Conservation (phyloP, 2,888 invertebrate genomes). For the Eilema griseolum region DNA sequence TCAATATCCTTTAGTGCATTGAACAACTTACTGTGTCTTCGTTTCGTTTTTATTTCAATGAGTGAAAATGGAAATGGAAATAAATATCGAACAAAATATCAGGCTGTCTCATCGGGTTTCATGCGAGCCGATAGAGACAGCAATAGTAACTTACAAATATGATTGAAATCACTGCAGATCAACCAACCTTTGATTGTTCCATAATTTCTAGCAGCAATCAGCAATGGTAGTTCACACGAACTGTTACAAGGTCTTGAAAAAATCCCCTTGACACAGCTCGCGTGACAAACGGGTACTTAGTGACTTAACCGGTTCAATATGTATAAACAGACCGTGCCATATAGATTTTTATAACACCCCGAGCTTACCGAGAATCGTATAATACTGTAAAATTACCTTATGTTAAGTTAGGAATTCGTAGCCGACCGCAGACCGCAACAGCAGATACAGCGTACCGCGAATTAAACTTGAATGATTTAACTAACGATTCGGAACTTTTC, state of each 20-base stretch:
- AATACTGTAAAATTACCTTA: no score
- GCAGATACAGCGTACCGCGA: no score
- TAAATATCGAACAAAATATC: no score
- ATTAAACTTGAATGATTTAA: no score
- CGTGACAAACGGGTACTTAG: conserved; percentile 49
- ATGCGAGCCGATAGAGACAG: not conserved
- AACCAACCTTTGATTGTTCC: not conserved
- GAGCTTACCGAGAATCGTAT: not conserved
- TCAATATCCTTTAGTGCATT: no score
- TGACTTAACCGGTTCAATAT: conserved; percentile 26
- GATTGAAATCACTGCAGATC: not conserved
- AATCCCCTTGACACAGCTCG: conserved; percentile 49
- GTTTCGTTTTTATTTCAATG: no score
- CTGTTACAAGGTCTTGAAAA: conserved; percentile 42
- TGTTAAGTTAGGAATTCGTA: no score
- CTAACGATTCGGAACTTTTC: no score
- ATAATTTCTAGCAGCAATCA: not conserved
- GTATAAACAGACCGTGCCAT: conserved; percentile 22
- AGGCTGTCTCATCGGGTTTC: not conserved
- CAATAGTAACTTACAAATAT: not conserved
- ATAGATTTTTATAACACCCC: conserved; percentile 24
- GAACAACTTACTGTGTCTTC: no score
- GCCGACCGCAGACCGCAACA: no score
- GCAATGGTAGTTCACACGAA: conserved; percentile 12
- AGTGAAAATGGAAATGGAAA: no score